These are phyloP conservation scores for Lasioglossum albipes DNA, from an alignment of 1,140 invertebrate species.

Conservation along the genomic window DNA sequence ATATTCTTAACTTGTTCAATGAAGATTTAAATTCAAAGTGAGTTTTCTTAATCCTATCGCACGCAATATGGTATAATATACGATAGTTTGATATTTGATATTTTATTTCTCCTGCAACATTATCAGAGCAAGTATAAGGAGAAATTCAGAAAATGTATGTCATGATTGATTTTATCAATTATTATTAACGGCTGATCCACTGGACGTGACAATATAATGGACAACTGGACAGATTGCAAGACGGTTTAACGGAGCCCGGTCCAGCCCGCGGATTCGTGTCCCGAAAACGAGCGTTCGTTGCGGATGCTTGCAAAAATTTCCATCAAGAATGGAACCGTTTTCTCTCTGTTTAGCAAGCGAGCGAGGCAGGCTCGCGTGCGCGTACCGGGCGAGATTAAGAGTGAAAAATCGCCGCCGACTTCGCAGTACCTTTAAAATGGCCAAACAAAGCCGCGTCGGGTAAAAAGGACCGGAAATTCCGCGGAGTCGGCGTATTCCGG, in stretches of 20 bases:
- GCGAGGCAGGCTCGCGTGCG: background rate
- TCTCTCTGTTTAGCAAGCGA: background rate
- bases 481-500: constrained; percentile 52
- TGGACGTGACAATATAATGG: no score
- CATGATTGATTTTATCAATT: no score
- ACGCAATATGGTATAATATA: no score
- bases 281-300: background rate
- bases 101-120: no score
- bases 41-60: no score
- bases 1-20: no score
- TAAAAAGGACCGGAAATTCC: constrained; percentile 53
- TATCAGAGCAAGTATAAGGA: no score
- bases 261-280: background rate
- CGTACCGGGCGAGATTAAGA: constrained; percentile 33
- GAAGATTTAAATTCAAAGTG: no score
- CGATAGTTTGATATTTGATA: no score
- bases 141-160: no score
- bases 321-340: background rate
- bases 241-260: background rate
- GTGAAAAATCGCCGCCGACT: constrained; percentile 45
- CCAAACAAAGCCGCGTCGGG: constrained; percentile 36
- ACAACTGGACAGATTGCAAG: background rate
- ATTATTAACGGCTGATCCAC: no score
- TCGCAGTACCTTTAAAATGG: constrained; percentile 20
- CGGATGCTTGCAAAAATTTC: background rate